Evolutionary conservation across 2,888 invertebrate genomes (phyloP).

Genomic region (Drosophila yooni): DNA sequence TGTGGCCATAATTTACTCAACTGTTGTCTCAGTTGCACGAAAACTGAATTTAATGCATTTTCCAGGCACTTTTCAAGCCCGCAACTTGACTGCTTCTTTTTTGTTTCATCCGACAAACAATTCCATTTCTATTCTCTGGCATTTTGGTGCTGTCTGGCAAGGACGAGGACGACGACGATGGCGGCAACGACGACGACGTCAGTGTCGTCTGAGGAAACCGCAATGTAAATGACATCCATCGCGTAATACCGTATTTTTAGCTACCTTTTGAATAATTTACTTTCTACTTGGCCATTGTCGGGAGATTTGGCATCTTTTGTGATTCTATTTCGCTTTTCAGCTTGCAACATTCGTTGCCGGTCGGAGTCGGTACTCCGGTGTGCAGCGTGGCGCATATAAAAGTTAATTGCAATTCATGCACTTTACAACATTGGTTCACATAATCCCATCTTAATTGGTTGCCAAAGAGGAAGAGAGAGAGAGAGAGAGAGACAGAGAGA

Average conservation of each 20-base stretch:
- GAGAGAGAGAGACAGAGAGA: not conserved
- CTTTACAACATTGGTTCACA: slow-evolving; percentile 43
- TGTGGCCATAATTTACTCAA: slow-evolving; percentile 76
- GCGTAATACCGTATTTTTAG: slow-evolving; percentile 62
- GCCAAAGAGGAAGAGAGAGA: not conserved
- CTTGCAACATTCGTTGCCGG: slow-evolving; percentile 17
- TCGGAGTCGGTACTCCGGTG: slow-evolving; percentile 3
- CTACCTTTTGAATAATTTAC: slow-evolving; percentile 77
- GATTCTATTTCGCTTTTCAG: slow-evolving; percentile 33
- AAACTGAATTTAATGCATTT: slow-evolving; percentile 77
- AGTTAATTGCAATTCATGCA: slow-evolving; percentile 54
- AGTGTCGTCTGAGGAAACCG: slow-evolving; percentile 35
- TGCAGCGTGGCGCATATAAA: slow-evolving; percentile 46
- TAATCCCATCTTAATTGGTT: slow-evolving; percentile 35
- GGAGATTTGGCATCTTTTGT: slow-evolving; percentile 62
- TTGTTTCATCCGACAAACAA: slow-evolving; percentile 37
- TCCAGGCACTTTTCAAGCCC: slow-evolving; percentile 66
- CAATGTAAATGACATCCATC: slow-evolving; percentile 73
- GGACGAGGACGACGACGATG: slow-evolving; percentile 3
- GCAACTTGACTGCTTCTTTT: slow-evolving; percentile 17
- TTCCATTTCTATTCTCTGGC: slow-evolving; percentile 52
- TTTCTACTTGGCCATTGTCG: slow-evolving; percentile 71
- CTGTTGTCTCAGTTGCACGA: slow-evolving; percentile 77
- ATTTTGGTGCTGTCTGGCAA: slow-evolving; percentile 38
- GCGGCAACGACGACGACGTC: slow-evolving; percentile 2